Evolutionary conservation across 1,140 invertebrate genomes (phyloP).

Genomic region (Neotoxoptera formosana): DNA sequence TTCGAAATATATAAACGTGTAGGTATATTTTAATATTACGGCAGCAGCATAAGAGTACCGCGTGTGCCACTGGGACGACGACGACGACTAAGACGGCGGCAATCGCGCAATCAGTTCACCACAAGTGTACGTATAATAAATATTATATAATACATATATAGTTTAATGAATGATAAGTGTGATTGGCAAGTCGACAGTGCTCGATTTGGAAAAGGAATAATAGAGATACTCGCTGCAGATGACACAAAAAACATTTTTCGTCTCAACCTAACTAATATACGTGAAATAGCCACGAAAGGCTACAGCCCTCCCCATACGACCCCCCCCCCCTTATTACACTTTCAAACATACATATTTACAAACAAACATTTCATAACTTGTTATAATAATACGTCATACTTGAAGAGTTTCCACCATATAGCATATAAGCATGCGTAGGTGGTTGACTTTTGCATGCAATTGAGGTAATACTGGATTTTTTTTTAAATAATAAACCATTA

Average conservation of each 20-base stretch:
- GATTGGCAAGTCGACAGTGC: not conserved
- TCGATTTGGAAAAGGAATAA: not conserved
- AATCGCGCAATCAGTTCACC: not conserved
- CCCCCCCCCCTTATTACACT: no score
- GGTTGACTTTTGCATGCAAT: not conserved
- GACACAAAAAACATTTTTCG: no score
- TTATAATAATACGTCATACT: not conserved
- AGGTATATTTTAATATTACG: not conserved
- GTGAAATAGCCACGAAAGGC: no score
- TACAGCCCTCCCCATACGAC: no score
- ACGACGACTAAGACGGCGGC: not conserved
- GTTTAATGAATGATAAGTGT: not conserved
- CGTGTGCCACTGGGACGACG: not conserved
- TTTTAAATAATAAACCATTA: not conserved
- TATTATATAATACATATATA: not conserved
- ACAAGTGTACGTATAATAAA: not conserved
- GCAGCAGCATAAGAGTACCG: not conserved
- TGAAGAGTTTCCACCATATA: not conserved
- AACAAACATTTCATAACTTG: no score
- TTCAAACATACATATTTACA: no score
- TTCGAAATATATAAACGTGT: not conserved
- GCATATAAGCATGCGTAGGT: not conserved
- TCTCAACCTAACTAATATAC: no score
- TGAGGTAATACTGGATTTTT: not conserved
- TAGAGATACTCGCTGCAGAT: no score